Conservation (phyloP, 2,888 invertebrate species). For the Drosophila mimica region DNA sequence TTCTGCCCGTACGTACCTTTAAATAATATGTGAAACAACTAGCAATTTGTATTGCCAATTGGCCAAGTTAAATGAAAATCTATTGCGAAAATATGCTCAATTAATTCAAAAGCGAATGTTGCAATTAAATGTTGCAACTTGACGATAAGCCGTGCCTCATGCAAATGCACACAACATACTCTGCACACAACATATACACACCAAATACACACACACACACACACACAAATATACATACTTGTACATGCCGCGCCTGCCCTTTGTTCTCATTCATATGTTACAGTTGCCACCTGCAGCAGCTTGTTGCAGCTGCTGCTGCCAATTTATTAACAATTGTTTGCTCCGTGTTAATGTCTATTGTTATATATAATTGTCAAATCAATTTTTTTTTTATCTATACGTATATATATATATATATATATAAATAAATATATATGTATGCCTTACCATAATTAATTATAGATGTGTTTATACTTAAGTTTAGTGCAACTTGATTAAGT, state of each 20-base stretch:
- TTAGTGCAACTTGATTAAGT: conserved; percentile 54
- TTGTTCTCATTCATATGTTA: conserved; percentile 41
- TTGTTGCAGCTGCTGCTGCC: conserved; percentile 49
- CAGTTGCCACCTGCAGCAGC: conserved; percentile 48
- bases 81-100: conserved; percentile 47
- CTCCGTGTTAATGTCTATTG: conserved; percentile 80
- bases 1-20: conserved; percentile 6
- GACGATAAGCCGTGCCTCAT: conserved; percentile 61
- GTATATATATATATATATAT: conserved; percentile 10
- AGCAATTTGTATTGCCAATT: conserved; percentile 32
- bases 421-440: conserved; percentile 27
- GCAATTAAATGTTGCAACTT: conserved; percentile 29
- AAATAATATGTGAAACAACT: conserved; percentile 10
- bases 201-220: conserved; percentile 14
- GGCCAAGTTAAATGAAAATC: conserved; percentile 25
- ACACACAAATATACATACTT: conserved; percentile 17
- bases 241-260: conserved; percentile 42
- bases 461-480: conserved; percentile 38
- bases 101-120: conserved; percentile 49
- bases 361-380: conserved; percentile 55
- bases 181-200: conserved; percentile 13
- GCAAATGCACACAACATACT: conserved; percentile 42
- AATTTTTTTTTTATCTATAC: conserved; percentile 23
- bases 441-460: conserved; percentile 38
- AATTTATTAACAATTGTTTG: conserved; percentile 48